Percentiles rank a stretch among this genome's conserved stretches.
Evolutionary conservation across 1,140 invertebrate species (phyloP).

Genomic region (Pseudomyrmex dendroicus): DNA sequence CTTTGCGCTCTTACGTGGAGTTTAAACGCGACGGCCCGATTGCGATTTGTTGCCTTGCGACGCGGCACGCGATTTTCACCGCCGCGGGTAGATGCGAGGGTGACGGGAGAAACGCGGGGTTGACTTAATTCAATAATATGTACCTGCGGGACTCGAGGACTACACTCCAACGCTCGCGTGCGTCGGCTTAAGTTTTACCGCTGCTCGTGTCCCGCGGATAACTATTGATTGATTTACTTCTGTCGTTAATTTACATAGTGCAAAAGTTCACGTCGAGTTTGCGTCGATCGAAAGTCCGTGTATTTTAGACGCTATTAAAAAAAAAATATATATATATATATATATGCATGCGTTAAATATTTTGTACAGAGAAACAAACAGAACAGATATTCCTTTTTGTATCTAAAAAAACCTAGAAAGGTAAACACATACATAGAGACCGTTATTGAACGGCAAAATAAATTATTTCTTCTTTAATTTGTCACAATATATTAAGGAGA

Average conservation of each 20-base stretch:
- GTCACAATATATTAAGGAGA: too few relatives aligned
- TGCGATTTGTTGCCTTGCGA: constrained; percentile 52
- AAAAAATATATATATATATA: too few relatives aligned
- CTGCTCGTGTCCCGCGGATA: constrained; percentile 23
- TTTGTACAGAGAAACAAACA: too few relatives aligned
- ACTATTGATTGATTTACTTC: constrained; percentile 40
- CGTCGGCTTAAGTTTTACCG: constrained; percentile 69
- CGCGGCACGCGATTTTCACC: constrained; percentile 47
- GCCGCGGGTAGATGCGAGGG: background rate
- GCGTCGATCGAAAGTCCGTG: too few relatives aligned
- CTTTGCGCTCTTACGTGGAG: constrained; percentile 48
- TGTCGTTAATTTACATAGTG: constrained; percentile 20
- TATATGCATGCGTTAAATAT: too few relatives aligned
- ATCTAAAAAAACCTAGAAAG: too few relatives aligned
- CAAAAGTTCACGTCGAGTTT: background rate
- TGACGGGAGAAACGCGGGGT: background rate
- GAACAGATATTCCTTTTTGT: too few relatives aligned
- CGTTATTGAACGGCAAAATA: too few relatives aligned
- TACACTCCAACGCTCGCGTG: constrained; percentile 65
- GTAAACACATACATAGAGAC: too few relatives aligned
- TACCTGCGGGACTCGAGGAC: constrained; percentile 13
- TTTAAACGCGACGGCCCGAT: constrained; percentile 48
- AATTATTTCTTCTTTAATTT: too few relatives aligned
- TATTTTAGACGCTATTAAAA: too few relatives aligned
- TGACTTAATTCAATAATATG: constrained; percentile 68